Percentiles rank a stretch among this genome's conserved stretches.
These are phyloP conservation scores for Dasypogon diadema DNA, from an alignment of 2,888 invertebrate species.

Conservation along the genomic window DNA sequence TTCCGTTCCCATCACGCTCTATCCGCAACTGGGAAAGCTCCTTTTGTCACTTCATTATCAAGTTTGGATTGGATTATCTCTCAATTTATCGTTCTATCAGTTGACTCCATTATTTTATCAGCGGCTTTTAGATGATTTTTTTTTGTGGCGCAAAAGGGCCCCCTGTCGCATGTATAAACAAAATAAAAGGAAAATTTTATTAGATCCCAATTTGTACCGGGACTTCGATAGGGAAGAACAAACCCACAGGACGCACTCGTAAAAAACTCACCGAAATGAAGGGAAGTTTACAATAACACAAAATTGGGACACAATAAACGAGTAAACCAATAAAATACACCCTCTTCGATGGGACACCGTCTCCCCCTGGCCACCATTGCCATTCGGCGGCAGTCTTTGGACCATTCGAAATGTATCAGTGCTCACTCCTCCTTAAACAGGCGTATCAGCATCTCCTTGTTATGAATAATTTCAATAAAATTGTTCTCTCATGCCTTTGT, in stretches of 20 bases:
- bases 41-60: conserved; percentile 43
- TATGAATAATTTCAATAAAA: conserved; percentile 52
- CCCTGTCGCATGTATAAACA: conserved; percentile 26
- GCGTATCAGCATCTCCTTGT: conserved; percentile 39
- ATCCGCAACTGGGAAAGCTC: not conserved
- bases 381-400: not conserved
- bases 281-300: conserved; percentile 51
- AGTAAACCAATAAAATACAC: conserved; percentile 50
- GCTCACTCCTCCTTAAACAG: conserved; percentile 11
- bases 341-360: not conserved
- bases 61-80: conserved; percentile 37
- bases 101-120: conserved; percentile 26
- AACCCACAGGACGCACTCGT: not conserved
- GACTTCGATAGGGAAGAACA: not conserved
- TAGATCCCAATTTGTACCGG: conserved; percentile 34
- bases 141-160: not conserved
- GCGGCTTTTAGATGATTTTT: conserved; percentile 34
- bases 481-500: conserved; percentile 33
- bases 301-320: conserved; percentile 53
- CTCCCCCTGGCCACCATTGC: not conserved
- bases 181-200: conserved; percentile 42
- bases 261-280: conserved; percentile 12
- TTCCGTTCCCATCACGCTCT: not conserved
- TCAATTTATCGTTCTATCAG: conserved; percentile 33
- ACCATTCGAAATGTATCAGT: conserved; percentile 6